phyloP scores from a whole-genome alignment of 2,113 vertebrate genomes.

The Fulmarus glacialis region DNA sequence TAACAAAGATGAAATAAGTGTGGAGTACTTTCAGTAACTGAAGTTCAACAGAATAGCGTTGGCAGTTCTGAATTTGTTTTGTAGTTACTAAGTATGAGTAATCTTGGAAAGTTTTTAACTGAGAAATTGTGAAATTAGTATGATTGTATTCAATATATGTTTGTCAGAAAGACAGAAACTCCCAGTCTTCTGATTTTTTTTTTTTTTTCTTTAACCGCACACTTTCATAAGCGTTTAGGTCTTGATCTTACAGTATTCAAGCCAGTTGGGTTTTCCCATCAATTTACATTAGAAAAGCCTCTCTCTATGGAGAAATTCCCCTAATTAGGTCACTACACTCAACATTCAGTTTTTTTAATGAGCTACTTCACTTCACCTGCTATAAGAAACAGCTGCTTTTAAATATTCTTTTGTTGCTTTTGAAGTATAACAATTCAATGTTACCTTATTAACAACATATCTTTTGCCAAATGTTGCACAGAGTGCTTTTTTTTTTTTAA shows the following conservation, averaged over 20 bases:
- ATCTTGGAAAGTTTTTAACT: neutral
- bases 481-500: neutral
- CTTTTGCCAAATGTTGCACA: neutral
- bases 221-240: neutral
- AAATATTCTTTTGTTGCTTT: neutral
- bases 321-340: neutral
- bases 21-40: neutral
- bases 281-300: neutral
- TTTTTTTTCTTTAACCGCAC: neutral
- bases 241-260: neutral
- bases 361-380: neutral
- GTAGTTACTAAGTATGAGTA: conserved; percentile 26
- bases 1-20: neutral
- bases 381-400: neutral
- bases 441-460: neutral
- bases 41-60: neutral
- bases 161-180: conserved; percentile 3
- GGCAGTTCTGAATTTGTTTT: neutral
- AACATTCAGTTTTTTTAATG: neutral
- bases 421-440: neutral
- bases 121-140: neutral
- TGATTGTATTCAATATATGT: neutral
- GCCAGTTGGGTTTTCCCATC: conserved; percentile 25
- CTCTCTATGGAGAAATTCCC: conserved; percentile 6
- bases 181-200: neutral